These are phyloP conservation scores for Pipistrellus pipistrellus DNA, from an alignment of 2,797 vertebrate genomes.

Conservation along the genomic window DNA sequence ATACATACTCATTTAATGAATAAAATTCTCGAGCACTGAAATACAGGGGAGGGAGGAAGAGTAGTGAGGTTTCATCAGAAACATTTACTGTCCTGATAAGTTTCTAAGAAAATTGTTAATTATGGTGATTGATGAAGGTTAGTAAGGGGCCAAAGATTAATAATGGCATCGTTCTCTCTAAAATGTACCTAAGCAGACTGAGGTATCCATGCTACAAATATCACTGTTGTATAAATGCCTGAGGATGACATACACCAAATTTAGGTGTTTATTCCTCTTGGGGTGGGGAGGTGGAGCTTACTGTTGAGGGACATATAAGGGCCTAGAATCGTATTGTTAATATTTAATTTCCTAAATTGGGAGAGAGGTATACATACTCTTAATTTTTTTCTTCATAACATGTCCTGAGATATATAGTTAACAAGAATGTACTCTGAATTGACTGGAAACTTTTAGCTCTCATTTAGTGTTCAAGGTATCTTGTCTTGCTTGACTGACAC, in stretches of 20 bases:
- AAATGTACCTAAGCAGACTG: not conserved
- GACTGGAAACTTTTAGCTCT: slow-evolving; percentile 70
- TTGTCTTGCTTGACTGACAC: slow-evolving; percentile 61
- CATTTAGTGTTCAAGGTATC: slow-evolving; percentile 54
- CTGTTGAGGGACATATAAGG: not conserved
- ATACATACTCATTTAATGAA: not conserved
- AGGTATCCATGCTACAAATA: not conserved
- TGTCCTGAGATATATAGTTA: slow-evolving; percentile 55
- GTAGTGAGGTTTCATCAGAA: not conserved
- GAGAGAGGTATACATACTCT: not conserved
- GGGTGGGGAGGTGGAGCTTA: not conserved
- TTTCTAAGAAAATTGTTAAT: not conserved
- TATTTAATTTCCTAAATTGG: slow-evolving; percentile 32
- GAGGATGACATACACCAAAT: not conserved
- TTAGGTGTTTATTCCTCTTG: not conserved
- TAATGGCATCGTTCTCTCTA: not conserved
- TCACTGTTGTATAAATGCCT: not conserved
- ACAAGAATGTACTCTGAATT: slow-evolving; percentile 32
- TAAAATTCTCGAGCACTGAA: not conserved
- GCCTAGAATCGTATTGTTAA: not conserved
- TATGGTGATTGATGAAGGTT: not conserved
- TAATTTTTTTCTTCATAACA: slow-evolving; percentile 35
- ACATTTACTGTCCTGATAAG: not conserved
- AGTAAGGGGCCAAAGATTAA: not conserved
- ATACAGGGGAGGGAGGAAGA: not conserved